These are phyloP conservation scores for Oreortyx pictus DNA, from an alignment of 2,797 vertebrate species.

Conservation along the genomic window DNA sequence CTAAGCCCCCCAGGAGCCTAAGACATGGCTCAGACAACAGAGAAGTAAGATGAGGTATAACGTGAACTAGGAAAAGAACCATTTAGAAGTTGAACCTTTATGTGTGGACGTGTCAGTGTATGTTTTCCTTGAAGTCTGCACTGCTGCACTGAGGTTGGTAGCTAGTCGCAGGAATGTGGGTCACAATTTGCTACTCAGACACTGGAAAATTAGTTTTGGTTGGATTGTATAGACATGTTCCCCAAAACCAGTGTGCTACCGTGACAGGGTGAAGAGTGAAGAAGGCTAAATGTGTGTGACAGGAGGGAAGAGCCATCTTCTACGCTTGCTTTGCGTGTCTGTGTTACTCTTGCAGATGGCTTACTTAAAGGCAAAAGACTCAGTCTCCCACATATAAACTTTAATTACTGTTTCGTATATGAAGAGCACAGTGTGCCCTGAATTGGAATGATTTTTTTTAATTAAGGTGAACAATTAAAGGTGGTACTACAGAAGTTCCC, in stretches of 20 bases:
- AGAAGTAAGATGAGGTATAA: background rate
- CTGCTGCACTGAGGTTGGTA: background rate
- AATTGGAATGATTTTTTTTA: background rate
- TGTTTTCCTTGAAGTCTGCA: background rate
- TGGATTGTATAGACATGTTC: background rate
- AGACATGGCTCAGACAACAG: background rate
- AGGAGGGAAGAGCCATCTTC: background rate
- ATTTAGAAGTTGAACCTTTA: background rate
- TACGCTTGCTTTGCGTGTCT: background rate
- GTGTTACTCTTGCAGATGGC: background rate
- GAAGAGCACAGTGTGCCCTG: background rate
- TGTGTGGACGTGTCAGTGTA: background rate
- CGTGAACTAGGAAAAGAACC: background rate
- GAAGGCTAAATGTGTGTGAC: background rate
- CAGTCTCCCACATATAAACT: background rate
- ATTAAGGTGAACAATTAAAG: background rate
- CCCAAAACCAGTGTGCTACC: background rate
- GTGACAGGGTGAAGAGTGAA: background rate
- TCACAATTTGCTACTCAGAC: background rate
- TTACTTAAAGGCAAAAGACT: background rate
- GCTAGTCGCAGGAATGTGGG: rapidly evolving
- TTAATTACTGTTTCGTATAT: background rate
- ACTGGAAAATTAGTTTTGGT: background rate
- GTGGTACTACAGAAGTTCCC: background rate
- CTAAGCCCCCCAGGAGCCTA: background rate